Base-by-base conservation (phyloP, 2,888 invertebrate species). In the Pseudeuparius sepicola region DNA sequence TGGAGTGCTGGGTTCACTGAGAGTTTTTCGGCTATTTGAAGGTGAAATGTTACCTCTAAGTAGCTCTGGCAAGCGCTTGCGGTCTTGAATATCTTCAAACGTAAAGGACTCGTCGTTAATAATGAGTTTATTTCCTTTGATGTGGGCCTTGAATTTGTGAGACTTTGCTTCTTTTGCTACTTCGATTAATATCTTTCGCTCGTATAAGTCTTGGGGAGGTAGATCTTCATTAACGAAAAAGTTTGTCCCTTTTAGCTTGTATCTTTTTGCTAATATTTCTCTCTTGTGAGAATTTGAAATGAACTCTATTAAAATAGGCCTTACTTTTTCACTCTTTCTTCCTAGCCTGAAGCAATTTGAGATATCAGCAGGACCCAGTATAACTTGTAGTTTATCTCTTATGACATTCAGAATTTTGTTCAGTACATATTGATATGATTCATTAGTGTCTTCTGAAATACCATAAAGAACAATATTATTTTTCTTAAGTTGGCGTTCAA, bases 211-310 rank as follows among this genome's bases (percentile, higher is more conserved):
- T 34, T 34, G 14, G 16, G 9, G 20, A 17, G 23, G 26, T 17
- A 33, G 27, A 14, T 34, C 34, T 34, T 34, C 34, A 10, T 24
- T 26, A 9, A 27, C 23, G 27, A 17, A 27, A 10, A 34, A 27
- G 16, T 32, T 32, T 13, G 32, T 32, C n/a, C 32, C 32, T 13
- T 12, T 32, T 25, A 32, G 24, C 18, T 34, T 26, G 17, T 7
- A 18, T 14, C 18, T 17, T 11, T 27, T 27, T 16, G 18, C 16
- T 4, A 34, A 28, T 11, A 34, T 27, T 27, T 25, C 26, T 6
- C 10, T 10, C 11, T 14, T 26, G 13, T 17, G 26, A 14, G 24
- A 24, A 12, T 24, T 17, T 6, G 24, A 25, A 15, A 23, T 16
- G 3, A 33, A 13, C 13, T 23, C 24, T 5, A 31, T n/a, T 4